Evolutionary conservation across 2,797 vertebrate species (phyloP), one percentile per base, ranked within the genome.

Genomic region (Rhabdomys pumilio): DNA sequence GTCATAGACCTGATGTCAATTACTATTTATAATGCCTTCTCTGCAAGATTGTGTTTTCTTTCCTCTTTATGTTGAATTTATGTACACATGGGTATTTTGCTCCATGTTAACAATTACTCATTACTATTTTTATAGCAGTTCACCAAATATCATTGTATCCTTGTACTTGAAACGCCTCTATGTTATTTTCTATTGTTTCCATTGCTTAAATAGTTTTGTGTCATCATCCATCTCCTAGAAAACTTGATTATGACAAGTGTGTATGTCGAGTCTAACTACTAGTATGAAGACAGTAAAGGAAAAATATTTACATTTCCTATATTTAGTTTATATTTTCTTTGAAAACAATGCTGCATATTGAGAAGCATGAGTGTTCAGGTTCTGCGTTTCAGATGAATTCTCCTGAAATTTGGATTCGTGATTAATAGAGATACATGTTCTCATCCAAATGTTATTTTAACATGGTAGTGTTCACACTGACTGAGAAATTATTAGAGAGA

Each of bases 161-260:
- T 24, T 91, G 34, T 80, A 38, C 14, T 93, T 75, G 8, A 89
- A 31, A 29, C 84, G 57, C 61, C n/a, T 1, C 26, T 22, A 15
- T 12, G 6, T 91, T 31, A 72, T 59, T 13, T 86, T 88, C 26
- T 50, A 10, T 89, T 75, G 55, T 59, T 8, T 59, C 63, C 50
- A 29, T 3, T n/a, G n/a, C 61, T 34, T 57, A 75, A 76, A 17
- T 8, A 89, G 14, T n/a, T 67, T 29, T 22, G 34, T 2, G n/a
- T 88, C 15, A 84, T 29, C 76, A 76, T 85, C 3, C 67, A 59
- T 81, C 29, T 95, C 31, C 88, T 93, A 20, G 14, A 80, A 93
- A 89, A 63, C 10, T 59, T 84, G 5, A 77, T 24, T 38, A 6
- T 91, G 41, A 84, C 75, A 38, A 29, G 84, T 81, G 3, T 76